Evolutionary conservation across 1,140 invertebrate species (phyloP).

Genomic region (Neodiprion virginianus): DNA sequence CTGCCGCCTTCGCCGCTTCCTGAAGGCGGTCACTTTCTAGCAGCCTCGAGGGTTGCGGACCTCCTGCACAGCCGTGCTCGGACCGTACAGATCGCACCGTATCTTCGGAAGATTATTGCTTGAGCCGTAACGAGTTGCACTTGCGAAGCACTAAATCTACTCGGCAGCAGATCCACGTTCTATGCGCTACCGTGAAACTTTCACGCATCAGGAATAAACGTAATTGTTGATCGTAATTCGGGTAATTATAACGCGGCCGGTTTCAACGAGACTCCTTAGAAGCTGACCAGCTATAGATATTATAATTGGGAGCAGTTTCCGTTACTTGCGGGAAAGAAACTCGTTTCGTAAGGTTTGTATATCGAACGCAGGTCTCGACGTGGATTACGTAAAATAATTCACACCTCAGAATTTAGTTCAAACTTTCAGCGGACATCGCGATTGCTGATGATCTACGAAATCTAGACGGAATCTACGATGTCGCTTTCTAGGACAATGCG

Average conservation of each 20-base stretch:
- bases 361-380: no score
- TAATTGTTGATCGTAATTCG: background rate
- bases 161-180: background rate
- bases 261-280: no score
- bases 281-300: no score
- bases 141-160: background rate
- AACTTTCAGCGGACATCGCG: no score
- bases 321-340: no score
- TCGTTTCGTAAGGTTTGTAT: no score
- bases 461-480: no score
- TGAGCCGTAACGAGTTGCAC: background rate
- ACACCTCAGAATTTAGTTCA: no score
- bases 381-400: no score
- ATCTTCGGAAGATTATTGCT: constrained; percentile 26
- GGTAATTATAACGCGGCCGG: background rate
- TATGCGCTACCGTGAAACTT: background rate
- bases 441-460: no score
- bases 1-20: constrained; percentile 21
- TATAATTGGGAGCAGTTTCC: no score
- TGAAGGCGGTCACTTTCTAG: constrained; percentile 40
- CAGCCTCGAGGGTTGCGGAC: constrained; percentile 33
- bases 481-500: no score
- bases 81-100: constrained; percentile 29
- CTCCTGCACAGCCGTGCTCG: constrained; percentile 15
- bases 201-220: background rate